Conservation (phyloP, 2,888 invertebrate species). For the Noctuana brunneofusca region DNA sequence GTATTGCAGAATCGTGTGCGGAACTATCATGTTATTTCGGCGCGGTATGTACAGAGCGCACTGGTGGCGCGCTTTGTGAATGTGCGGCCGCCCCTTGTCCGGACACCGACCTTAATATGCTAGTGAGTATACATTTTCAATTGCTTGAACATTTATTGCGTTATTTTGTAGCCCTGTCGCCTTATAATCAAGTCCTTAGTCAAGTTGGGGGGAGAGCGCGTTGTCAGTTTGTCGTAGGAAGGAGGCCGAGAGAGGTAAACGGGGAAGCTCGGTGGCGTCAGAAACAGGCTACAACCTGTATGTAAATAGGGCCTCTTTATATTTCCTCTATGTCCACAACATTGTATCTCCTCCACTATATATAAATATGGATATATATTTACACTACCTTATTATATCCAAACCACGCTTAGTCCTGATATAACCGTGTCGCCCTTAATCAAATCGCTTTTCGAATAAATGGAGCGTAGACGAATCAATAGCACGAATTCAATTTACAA, state of each 20-base stretch:
- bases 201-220: no score
- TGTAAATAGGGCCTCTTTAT: no score
- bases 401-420: slow-evolving; percentile 60
- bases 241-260: no score
- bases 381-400: slow-evolving; percentile 55
- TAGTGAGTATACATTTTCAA: no score
- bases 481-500: slow-evolving; percentile 79
- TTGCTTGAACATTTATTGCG: no score
- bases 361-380: slow-evolving; percentile 44
- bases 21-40: slow-evolving; percentile 92
- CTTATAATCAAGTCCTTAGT: no score
- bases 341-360: slow-evolving; percentile 40
- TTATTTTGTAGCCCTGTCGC: no score
- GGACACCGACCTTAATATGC: slow-evolving; percentile 75
- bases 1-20: slow-evolving; percentile 86
- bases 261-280: no score
- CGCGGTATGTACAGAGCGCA: slow-evolving; percentile 89
- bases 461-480: slow-evolving; percentile 75
- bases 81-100: slow-evolving; percentile 85
- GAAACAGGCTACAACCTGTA: no score
- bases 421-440: slow-evolving; percentile 66
- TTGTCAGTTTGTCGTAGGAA: no score
- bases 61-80: slow-evolving; percentile 88
- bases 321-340: neutral
- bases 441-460: slow-evolving; percentile 75